Percentiles rank a stretch among this genome's conserved stretches.
Evolutionary conservation across 2,113 vertebrate genomes (phyloP).

Genomic region (Sitta europaea): DNA sequence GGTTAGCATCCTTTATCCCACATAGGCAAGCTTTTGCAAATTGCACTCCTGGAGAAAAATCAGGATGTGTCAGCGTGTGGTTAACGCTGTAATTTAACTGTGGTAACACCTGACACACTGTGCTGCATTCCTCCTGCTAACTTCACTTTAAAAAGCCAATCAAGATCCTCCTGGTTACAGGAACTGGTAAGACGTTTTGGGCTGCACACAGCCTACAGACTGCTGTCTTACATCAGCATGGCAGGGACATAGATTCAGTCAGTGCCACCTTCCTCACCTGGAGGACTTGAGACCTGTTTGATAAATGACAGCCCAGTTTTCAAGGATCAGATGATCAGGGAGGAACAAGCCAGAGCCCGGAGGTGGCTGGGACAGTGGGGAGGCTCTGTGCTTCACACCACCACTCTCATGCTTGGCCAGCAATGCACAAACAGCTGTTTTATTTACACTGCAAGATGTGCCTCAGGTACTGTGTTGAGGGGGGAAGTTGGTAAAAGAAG

Average conservation of each 20-base stretch:
- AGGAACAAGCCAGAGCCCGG: neutral
- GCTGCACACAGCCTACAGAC: neutral
- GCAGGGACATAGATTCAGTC: fast-evolving
- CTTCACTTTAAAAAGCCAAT: neutral
- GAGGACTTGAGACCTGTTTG: neutral
- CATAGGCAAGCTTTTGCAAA: neutral
- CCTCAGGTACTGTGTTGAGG: fast-evolving
- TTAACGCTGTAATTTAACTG: neutral
- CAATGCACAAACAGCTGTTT: neutral
- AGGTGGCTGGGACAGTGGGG: fast-evolving
- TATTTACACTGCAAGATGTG: neutral
- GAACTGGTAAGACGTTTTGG: neutral
- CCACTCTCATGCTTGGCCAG: neutral
- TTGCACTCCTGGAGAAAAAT: neutral
- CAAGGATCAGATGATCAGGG: neutral
- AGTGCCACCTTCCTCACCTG: neutral
- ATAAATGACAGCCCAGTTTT: neutral
- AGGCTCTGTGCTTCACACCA: neutral
- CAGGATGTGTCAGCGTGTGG: fast-evolving
- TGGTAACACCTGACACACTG: neutral
- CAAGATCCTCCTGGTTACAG: neutral
- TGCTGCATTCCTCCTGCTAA: neutral
- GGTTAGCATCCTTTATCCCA: neutral
- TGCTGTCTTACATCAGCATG: neutral
- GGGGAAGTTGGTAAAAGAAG: neutral